A percentile compares a stretch with the other conserved stretches of the same genome.
Conservation (phyloP, 2,888 invertebrate genomes). For the Brachypterus glaber region DNA sequence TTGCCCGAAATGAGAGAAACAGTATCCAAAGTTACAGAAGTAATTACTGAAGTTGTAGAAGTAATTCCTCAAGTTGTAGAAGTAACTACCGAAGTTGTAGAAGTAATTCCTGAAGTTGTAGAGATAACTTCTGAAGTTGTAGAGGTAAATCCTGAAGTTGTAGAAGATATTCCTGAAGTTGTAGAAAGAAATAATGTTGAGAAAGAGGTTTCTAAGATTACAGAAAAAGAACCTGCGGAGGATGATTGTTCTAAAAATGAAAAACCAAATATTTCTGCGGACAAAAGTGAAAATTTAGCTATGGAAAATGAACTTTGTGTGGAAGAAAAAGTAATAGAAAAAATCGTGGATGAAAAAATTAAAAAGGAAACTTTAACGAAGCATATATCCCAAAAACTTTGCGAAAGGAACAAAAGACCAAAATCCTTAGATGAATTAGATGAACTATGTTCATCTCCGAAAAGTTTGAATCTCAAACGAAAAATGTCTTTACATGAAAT, state of each 20-base stretch:
- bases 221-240: conserved; percentile 1
- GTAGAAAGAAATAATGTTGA: conserved; percentile 2
- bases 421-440: background rate
- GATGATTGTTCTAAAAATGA: background rate
- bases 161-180: conserved; percentile 1
- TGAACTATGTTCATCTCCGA: background rate
- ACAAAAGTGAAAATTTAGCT: background rate
- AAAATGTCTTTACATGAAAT: background rate
- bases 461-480: background rate
- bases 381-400: no score
- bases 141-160: no score
- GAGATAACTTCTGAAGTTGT: no score
- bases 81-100: no score
- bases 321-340: conserved; percentile 1
- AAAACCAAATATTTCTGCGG: background rate
- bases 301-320: background rate
- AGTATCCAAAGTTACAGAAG: no score
- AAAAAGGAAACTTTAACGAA: no score
- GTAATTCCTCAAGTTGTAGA: no score
- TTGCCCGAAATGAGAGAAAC: no score
- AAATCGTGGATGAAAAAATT: background rate
- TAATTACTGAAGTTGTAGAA: no score
- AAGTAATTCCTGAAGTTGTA: no score
- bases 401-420: background rate
- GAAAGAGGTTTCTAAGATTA: conserved; percentile 5